phyloP scores from a whole-genome alignment of 2,113 vertebrate species.

The Salminus brasiliensis region DNA sequence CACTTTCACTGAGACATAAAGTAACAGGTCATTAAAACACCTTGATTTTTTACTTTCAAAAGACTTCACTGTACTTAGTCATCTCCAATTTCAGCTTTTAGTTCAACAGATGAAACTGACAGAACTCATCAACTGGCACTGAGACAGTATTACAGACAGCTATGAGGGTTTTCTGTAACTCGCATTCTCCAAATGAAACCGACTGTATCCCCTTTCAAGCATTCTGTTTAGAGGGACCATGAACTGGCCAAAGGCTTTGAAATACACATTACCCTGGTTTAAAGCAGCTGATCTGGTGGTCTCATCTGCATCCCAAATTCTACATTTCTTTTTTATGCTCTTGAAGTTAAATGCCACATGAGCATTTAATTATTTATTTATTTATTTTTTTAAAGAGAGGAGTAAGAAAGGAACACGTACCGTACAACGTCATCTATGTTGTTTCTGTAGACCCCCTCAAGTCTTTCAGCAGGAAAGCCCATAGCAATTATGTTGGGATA shows the following conservation, averaged over 20 bases:
- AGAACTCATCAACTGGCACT: neutral
- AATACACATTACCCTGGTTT: neutral
- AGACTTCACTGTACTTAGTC: neutral
- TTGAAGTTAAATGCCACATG: neutral
- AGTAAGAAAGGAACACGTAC: constrained; percentile 72
- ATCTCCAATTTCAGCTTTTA: neutral
- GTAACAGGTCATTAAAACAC: too few relatives aligned
- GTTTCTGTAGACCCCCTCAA: constrained; percentile 98
- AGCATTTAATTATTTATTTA: too few relatives aligned
- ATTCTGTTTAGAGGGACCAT: too few relatives aligned
- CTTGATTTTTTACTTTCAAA: too few relatives aligned
- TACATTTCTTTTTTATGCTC: neutral
- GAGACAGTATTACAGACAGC: neutral
- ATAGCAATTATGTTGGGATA: constrained; percentile 99
- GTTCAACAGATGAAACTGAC: neutral
- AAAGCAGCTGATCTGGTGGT: neutral
- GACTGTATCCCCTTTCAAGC: too few relatives aligned
- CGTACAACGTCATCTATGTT: constrained; percentile 97
- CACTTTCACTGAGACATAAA: too few relatives aligned
- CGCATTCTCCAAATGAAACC: too few relatives aligned
- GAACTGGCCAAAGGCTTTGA: too few relatives aligned
- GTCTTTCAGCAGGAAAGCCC: constrained; percentile 96
- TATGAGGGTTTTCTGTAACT: too few relatives aligned
- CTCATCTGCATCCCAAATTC: neutral
- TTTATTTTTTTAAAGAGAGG: neutral